Evolutionary conservation across 2,888 invertebrate genomes (phyloP).

Genomic region (Aproaerema taeniolella): DNA sequence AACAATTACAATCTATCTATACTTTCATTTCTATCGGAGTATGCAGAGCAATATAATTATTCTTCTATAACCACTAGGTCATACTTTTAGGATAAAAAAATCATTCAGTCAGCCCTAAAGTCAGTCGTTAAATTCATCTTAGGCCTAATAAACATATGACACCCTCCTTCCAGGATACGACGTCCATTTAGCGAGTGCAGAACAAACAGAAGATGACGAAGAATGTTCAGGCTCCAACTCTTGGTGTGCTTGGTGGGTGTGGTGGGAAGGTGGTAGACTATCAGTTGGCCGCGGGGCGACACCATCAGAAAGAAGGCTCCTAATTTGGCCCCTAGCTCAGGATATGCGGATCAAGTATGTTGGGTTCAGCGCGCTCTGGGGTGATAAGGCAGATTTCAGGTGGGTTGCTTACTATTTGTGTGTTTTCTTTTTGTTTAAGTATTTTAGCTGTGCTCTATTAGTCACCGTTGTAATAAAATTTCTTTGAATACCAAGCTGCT

Average conservation of each 20-base stretch:
- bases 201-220: constrained; percentile 76
- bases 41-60: no score
- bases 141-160: no score
- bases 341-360: constrained; percentile 79
- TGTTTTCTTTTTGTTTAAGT: no score
- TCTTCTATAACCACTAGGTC: no score
- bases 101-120: no score
- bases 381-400: constrained; percentile 81
- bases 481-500: no score
- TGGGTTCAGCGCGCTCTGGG: constrained; percentile 81
- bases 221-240: constrained; percentile 59
- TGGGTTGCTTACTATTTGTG: constrained; percentile 26
- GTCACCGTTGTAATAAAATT: no score
- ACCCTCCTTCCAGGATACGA: constrained; percentile 79
- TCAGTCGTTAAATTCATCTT: no score
- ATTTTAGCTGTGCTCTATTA: no score
- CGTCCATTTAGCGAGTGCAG: constrained; percentile 77
- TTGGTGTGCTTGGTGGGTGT: constrained; percentile 82
- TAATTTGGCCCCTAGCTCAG: constrained; percentile 79
- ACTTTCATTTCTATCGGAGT: no score
- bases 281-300: constrained; percentile 77
- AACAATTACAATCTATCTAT: no score
- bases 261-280: constrained; percentile 79
- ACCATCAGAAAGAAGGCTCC: constrained; percentile 72
- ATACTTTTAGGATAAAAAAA: no score